Conservation (phyloP, 2,888 invertebrate species). For the Nomada flava region DNA sequence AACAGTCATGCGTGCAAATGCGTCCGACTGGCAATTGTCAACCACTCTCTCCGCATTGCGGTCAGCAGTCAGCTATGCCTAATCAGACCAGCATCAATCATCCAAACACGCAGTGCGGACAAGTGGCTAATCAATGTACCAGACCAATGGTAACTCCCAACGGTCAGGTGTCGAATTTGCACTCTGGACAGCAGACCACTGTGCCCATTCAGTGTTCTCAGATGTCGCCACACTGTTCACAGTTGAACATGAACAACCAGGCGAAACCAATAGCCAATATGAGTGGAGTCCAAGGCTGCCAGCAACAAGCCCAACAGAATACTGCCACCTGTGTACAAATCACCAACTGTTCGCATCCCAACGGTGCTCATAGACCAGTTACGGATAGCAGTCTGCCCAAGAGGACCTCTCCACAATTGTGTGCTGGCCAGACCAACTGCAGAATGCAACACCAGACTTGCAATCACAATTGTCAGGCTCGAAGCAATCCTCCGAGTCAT, state of each 20-base stretch:
- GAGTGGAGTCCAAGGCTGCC: slow-evolving; percentile 77
- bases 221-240: slow-evolving; percentile 72
- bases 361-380: slow-evolving; percentile 47
- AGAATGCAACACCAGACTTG: slow-evolving; percentile 71
- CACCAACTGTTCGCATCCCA: slow-evolving; percentile 70
- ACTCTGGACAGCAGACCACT: slow-evolving; percentile 60
- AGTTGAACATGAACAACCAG: slow-evolving; percentile 63
- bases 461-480: slow-evolving; percentile 70
- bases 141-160: slow-evolving; percentile 68
- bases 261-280: slow-evolving; percentile 73
- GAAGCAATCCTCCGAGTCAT: slow-evolving; percentile 62
- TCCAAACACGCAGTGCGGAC: slow-evolving; percentile 67
- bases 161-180: slow-evolving; percentile 62
- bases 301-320: slow-evolving; percentile 65
- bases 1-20: slow-evolving; percentile 70
- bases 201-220: slow-evolving; percentile 84
- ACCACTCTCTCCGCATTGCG: slow-evolving; percentile 78
- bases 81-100: slow-evolving; percentile 61
- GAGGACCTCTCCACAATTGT: slow-evolving; percentile 73
- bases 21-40: slow-evolving; percentile 73
- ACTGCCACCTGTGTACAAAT: slow-evolving; percentile 70
- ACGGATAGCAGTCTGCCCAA: slow-evolving; percentile 58
- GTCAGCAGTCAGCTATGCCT: slow-evolving; percentile 79
- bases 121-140: slow-evolving; percentile 82
- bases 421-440: slow-evolving; percentile 72